phyloP scores from a whole-genome alignment of 2,888 invertebrate genomes.

The Xylocampa areola region DNA sequence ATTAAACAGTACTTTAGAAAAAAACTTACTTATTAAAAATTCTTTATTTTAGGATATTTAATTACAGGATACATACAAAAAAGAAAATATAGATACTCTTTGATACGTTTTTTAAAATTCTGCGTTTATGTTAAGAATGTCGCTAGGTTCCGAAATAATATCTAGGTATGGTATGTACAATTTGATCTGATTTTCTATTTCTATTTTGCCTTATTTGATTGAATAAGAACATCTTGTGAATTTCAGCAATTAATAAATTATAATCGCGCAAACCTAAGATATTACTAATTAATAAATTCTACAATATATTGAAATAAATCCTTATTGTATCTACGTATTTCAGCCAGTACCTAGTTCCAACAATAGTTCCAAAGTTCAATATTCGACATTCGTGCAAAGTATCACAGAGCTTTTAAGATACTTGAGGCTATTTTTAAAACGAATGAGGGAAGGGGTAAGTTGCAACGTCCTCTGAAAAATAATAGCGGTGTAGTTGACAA shows the following conservation, averaged over 20 bases:
- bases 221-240: too few relatives aligned
- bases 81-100: too few relatives aligned
- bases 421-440: conserved; percentile 57
- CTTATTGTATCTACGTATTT: not conserved
- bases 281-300: too few relatives aligned
- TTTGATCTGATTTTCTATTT: too few relatives aligned
- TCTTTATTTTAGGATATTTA: not conserved
- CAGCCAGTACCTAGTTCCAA: not conserved
- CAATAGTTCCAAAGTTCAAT: conserved; percentile 6
- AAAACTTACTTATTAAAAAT: not conserved
- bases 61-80: conserved; percentile 34
- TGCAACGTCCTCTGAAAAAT: conserved; percentile 65
- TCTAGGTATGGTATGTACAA: too few relatives aligned
- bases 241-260: too few relatives aligned
- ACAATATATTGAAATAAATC: too few relatives aligned
- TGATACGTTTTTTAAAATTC: too few relatives aligned
- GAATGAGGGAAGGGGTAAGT: conserved; percentile 49
- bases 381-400: conserved; percentile 40
- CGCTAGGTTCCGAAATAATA: too few relatives aligned
- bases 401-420: conserved; percentile 47
- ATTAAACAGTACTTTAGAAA: conserved; percentile 26
- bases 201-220: too few relatives aligned
- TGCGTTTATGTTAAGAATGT: too few relatives aligned
- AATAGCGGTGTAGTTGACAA: conserved; percentile 84
- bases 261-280: too few relatives aligned